Percentiles rank a stretch among this genome's conserved stretches.
phyloP scores from a whole-genome alignment of 2,113 vertebrate genomes.

The Ancistrus triradiatus region DNA sequence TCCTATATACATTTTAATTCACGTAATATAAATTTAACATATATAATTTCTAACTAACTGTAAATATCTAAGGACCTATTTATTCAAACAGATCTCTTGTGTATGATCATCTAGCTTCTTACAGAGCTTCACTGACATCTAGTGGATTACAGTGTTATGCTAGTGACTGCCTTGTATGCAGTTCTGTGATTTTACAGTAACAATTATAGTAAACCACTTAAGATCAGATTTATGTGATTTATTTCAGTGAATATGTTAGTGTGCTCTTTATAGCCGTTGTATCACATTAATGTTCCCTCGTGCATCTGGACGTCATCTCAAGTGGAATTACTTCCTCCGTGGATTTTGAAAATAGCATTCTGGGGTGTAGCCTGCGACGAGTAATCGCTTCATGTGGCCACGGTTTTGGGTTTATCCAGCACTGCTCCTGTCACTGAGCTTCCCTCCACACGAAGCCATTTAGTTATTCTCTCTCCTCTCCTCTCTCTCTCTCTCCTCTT shows the following conservation, averaged over 20 bases:
- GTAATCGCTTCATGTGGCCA: constrained; percentile 36
- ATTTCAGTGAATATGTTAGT: constrained; percentile 18
- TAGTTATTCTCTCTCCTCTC: constrained; percentile 44
- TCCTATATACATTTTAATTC: too few relatives aligned
- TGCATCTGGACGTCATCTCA: constrained; percentile 49
- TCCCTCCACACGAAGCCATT: constrained; percentile 41
- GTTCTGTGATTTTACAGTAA: too few relatives aligned
- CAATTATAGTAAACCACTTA: background rate
- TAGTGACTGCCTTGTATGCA: too few relatives aligned
- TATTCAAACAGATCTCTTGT: too few relatives aligned
- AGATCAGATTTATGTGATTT: background rate
- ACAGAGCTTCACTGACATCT: constrained; percentile 45
- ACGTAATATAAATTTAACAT: too few relatives aligned
- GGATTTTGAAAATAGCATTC: constrained; percentile 24
- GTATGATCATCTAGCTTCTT: background rate
- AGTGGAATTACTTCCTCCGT: constrained; percentile 48
- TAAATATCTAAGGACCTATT: too few relatives aligned
- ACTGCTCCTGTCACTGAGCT: constrained; percentile 10
- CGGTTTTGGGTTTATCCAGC: background rate
- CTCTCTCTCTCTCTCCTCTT: too few relatives aligned
- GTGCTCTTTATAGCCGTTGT: constrained; percentile 34
- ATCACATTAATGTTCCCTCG: constrained; percentile 40
- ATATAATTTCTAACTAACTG: too few relatives aligned
- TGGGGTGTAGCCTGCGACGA: constrained; percentile 38
- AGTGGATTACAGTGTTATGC: constrained; percentile 22